Conservation (phyloP, 2,888 invertebrate species). For the Pilophorus perplexus region DNA sequence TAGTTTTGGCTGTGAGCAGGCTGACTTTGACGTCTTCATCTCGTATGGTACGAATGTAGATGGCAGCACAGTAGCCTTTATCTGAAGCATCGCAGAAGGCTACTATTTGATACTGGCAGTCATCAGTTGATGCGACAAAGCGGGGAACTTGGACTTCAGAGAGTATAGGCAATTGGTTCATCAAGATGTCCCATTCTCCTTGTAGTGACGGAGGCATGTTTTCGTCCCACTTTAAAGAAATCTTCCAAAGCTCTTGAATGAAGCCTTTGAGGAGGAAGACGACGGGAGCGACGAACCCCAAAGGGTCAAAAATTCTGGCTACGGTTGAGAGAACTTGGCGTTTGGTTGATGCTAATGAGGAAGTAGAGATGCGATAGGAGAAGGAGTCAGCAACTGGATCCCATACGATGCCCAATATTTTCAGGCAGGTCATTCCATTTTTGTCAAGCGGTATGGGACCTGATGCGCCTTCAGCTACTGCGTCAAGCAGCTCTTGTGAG, state of each 20-base stretch:
- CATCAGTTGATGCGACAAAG: not conserved
- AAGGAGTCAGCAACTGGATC: conserved; percentile 33
- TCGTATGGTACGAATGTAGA: not conserved
- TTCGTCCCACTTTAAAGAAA: conserved; percentile 6
- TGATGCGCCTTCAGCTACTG: not conserved
- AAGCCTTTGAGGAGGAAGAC: conserved; percentile 10
- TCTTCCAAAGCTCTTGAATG: conserved; percentile 10
- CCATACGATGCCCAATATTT: conserved; percentile 40
- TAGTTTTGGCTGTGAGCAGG: conserved; percentile 38
- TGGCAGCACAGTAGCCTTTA: conserved; percentile 33
- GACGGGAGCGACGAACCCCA: conserved; percentile 13
- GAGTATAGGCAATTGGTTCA: not conserved
- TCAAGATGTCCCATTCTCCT: conserved; percentile 4
- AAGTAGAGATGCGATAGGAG: conserved; percentile 6
- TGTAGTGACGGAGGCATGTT: not conserved
- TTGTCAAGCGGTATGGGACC: conserved; percentile 3
- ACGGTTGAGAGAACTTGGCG: not conserved
- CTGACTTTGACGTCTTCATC: not conserved
- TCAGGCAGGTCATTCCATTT: not conserved
- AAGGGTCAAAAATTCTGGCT: conserved; percentile 25
- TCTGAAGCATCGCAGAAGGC: conserved; percentile 33
- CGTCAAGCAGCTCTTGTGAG: conserved; percentile 1
- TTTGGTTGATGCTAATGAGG: conserved; percentile 8
- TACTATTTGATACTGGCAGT: conserved; percentile 13
- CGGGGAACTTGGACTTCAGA: conserved; percentile 24